phyloP scores from a whole-genome alignment of 2,888 invertebrate genomes.

The Mythimna ferrago region DNA sequence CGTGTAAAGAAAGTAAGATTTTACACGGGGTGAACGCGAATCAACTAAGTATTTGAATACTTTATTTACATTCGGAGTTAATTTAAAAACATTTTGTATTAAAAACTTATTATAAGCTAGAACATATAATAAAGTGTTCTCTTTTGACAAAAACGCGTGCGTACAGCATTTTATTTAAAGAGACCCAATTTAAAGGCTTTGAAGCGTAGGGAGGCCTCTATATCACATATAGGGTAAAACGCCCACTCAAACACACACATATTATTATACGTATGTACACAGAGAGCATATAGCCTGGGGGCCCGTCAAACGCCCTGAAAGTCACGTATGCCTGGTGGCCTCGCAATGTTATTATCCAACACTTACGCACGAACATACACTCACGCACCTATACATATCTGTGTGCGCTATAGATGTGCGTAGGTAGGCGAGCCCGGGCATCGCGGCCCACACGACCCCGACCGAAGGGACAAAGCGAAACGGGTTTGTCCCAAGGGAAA shows the following conservation, averaged over 20 bases:
- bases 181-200: slow-evolving; percentile 89
- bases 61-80: slow-evolving; percentile 37
- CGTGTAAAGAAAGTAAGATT: slow-evolving; percentile 35
- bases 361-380: slow-evolving; percentile 85
- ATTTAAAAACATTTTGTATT: slow-evolving; percentile 46
- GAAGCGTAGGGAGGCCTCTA: slow-evolving; percentile 80
- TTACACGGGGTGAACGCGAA: slow-evolving; percentile 3
- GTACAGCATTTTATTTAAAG: slow-evolving; percentile 81
- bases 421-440: slow-evolving; percentile 85
- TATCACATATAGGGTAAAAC: slow-evolving; percentile 81
- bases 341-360: slow-evolving; percentile 89
- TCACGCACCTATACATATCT: slow-evolving; percentile 69
- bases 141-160: slow-evolving; percentile 70
- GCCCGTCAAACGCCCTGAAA: slow-evolving; percentile 87
- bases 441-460: slow-evolving; percentile 89
- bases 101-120: slow-evolving; percentile 52
- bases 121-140: slow-evolving; percentile 61
- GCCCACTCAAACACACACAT: slow-evolving; percentile 79
- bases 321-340: slow-evolving; percentile 89
- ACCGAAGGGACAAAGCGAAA: slow-evolving; percentile 90
- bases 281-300: slow-evolving; percentile 81
- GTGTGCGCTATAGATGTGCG: slow-evolving; percentile 70
- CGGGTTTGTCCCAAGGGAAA: slow-evolving; percentile 91
- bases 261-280: slow-evolving; percentile 70
- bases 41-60: slow-evolving; percentile 12